phyloP scores from a whole-genome alignment of 2,113 vertebrate genomes.

The Tretioscincus oriximinensis region DNA sequence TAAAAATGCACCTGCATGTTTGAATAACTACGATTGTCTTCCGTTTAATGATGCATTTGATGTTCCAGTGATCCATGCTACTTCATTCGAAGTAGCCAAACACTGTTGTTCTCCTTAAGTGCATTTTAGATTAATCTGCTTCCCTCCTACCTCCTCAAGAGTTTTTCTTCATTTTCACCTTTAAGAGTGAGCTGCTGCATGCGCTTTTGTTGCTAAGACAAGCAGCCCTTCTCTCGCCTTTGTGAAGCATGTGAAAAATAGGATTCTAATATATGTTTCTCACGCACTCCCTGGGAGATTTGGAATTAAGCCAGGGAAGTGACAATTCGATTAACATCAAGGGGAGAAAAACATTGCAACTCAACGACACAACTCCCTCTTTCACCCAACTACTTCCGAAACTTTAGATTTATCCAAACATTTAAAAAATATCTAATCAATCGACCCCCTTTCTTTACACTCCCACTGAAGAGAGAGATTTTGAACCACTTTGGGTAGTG shows the following conservation, averaged over 20 bases:
- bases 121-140: background rate
- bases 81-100: constrained; percentile 39
- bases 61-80: constrained; percentile 4
- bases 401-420: constrained; percentile 33
- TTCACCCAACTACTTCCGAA: constrained; percentile 34
- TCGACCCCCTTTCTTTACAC: constrained; percentile 16
- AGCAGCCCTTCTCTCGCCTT: constrained; percentile 36
- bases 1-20: constrained; percentile 40
- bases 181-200: constrained; percentile 18
- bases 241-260: constrained; percentile 25
- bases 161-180: constrained; percentile 24
- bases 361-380: constrained; percentile 34
- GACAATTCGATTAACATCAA: constrained; percentile 59
- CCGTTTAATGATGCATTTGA: constrained; percentile 27
- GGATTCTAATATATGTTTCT: constrained; percentile 39
- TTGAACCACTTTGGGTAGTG: constrained; percentile 1
- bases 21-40: constrained; percentile 26
- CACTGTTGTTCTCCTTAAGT: background rate
- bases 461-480: constrained; percentile 31
- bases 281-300: constrained; percentile 38
- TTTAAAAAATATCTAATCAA: background rate
- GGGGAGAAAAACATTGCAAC: constrained; percentile 54
- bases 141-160: background rate
- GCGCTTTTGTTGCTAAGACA: constrained; percentile 33
- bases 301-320: constrained; percentile 55